Evolutionary conservation across 2,888 invertebrate species (phyloP), one percentile per base, ranked within the genome.

Genomic region (Polia nebulosa): DNA sequence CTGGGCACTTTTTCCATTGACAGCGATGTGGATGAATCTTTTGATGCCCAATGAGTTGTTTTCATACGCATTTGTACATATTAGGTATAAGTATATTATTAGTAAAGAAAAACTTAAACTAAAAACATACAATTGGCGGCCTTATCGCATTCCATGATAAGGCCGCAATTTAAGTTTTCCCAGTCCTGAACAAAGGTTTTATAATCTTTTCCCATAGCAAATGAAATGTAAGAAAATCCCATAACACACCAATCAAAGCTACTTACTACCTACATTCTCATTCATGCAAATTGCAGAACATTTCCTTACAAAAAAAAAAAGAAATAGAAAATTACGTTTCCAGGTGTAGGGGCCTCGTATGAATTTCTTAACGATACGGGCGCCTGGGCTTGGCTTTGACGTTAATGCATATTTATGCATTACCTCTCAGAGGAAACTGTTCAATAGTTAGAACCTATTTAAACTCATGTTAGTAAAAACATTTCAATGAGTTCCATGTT

Each of bases 381-480:
- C 67, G 49, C 49, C 56, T 20, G 17, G 17, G 29, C 55, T 58
- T 74, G 67, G 45, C 32, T 82, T 65, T 78, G 78, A 77, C 67
- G 62, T 49, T 77, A 70, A 81, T 82, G 70, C 72, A 78, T 74
- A 80, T 80, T 78, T 78, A 83, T 83, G 72, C 59, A 78, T 68
- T 63, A 29, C 60, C 52, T 70, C 66, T 53, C 39, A 45, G 32
- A 56, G 41, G 56, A 58, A 72, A 57, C 63, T 32, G 51, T 49
- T 63, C 59, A 75, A 69, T 69, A 56, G 36, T 72, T 51, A 53
- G n/a, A 41, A 79, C 39, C 59, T 44, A 63, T 60, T 51, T 51
- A 62, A 62, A 56, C 41, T 39, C 55, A 44, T 29, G 36, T 52
- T 45, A 27, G 32, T 57, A 51, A 25, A 41, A 60, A 71, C 15